Evolutionary conservation across 2,113 vertebrate species (phyloP), one percentile per base, ranked within the genome.

Genomic region (Mirounga angustirostris): DNA sequence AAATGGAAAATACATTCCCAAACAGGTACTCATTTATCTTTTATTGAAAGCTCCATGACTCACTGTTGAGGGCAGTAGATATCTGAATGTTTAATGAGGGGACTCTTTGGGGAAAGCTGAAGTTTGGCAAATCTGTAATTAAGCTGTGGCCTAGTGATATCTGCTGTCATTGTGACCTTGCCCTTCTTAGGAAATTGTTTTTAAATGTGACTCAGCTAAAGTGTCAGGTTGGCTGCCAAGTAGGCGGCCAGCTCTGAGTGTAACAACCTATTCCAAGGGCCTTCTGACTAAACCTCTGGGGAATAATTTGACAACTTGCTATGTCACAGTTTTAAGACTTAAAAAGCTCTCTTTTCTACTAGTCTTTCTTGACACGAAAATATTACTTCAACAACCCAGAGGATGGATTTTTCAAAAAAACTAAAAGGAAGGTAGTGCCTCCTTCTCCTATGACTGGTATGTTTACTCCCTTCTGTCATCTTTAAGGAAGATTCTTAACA

Each of bases 341-440:
- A 74, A 95, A 95, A 95, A 85, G 65, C 7, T 94, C 16, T 98
- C 59, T 96, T 78, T 94, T 56, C 92, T 98, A 97, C 87, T 98
- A 99, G 99, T 99, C 99, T 36, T 99, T 99, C 98, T 98, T 99
- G 98, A 99, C 99, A 98, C 99, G 99, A 98, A 99, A 99, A 97
- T 99, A 99, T 96, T 99, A 99, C 98, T 99, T 99, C 99, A 99
- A 99, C 98, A 99, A 99, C 97, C 99, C 99, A 91, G 99, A 99
- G 96, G 99, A 99, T 98, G 99, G 99, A 96, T 99, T 99, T 99
- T 99, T 99, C 98, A 99, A 99, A 98, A 99, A 99, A 99, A 99
- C 99, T 1, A 99, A 99, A 99, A 99, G 99, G 99, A 99, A 99
- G 99, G 99, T 99, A 54, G 99, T 99, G 89, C 99, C 99, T 52